A percentile compares a stretch with the other conserved stretches of the same genome.
Evolutionary conservation across 2,113 vertebrate genomes (phyloP).

Genomic region (Chaenogobius annularis): DNA sequence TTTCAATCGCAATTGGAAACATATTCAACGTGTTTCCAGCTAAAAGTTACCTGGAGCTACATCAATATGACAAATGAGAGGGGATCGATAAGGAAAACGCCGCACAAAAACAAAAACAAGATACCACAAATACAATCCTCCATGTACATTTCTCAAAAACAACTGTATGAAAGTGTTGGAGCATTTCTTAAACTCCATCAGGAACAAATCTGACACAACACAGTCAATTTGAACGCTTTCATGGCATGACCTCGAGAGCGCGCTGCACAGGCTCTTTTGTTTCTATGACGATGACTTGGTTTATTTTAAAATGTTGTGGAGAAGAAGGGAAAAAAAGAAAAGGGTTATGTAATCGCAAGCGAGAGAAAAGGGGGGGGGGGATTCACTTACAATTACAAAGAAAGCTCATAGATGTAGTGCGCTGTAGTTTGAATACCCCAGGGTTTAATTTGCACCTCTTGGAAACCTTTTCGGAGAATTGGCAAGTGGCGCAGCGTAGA

Average conservation of each 20-base stretch:
- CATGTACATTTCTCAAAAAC: constrained; percentile 8
- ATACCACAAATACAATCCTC: not conserved
- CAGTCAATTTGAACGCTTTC: constrained; percentile 28
- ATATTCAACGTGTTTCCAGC: too few species aligned
- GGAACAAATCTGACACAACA: constrained; percentile 20
- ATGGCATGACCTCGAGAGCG: constrained; percentile 18
- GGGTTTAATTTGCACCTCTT: constrained; percentile 45
- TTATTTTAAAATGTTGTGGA: constrained; percentile 9
- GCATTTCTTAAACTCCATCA: constrained; percentile 9
- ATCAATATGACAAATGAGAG: constrained; percentile 63
- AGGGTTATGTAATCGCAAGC: constrained; percentile 29
- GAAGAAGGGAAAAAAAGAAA: constrained; percentile 8
- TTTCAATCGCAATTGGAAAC: too few species aligned
- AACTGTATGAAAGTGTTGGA: constrained; percentile 9
- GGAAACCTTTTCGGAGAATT: constrained; percentile 26
- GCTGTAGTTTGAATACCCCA: constrained; percentile 19
- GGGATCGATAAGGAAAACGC: constrained; percentile 53
- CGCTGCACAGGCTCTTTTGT: constrained; percentile 17
- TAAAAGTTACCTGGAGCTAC: too few species aligned
- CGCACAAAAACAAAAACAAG: constrained; percentile 14
- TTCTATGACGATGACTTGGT: constrained; percentile 36
- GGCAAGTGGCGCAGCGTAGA: constrained; percentile 25
- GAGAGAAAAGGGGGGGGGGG: not conserved
- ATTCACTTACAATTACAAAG: constrained; percentile 1
- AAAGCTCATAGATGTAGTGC: constrained; percentile 9